phyloP scores from a whole-genome alignment of 1,140 invertebrate species.

The Drosophila carrolli region DNA sequence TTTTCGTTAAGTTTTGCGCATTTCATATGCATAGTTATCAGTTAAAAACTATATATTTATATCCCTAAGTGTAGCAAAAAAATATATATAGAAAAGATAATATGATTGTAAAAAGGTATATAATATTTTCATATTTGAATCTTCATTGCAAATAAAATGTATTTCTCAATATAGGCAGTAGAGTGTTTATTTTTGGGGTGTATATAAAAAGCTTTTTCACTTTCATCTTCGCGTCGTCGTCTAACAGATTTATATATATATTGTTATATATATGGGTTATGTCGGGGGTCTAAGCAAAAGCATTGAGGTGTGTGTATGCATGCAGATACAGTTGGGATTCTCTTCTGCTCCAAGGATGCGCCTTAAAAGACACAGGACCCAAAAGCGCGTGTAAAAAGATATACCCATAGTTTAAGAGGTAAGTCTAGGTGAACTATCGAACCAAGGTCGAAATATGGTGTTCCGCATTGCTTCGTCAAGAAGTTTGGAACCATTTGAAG shows the following conservation, averaged over 20 bases:
- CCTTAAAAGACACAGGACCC: conserved; percentile 27
- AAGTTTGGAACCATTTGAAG: conserved; percentile 29
- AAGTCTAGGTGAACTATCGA: conserved; percentile 21
- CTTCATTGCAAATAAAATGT: conserved; percentile 47
- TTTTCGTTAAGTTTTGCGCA: conserved; percentile 47
- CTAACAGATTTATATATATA: conserved; percentile 11
- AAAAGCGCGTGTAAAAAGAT: conserved; percentile 22
- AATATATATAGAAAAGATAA: conserved; percentile 22
- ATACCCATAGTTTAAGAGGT: conserved; percentile 9
- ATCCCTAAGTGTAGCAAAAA: conserved; percentile 27
- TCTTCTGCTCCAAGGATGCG: conserved; percentile 35
- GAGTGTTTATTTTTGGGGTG: conserved; percentile 22
- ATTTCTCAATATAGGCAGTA: conserved; percentile 56
- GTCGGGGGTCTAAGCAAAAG: conserved; percentile 33
- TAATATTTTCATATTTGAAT: conserved; percentile 29
- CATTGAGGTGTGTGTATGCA: conserved; percentile 9
- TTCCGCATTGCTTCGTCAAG: conserved; percentile 30
- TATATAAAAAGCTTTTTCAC: conserved; percentile 51
- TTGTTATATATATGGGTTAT: conserved; percentile 16
- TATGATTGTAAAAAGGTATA: conserved; percentile 33
- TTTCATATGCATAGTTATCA: conserved; percentile 65
- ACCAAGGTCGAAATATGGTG: conserved; percentile 17
- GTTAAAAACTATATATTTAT: conserved; percentile 32
- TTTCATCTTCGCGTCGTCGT: conserved; percentile 35
- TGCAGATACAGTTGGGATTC: conserved; percentile 14